phyloP scores from a whole-genome alignment of 2,113 vertebrate genomes.

The Chiloscyllium plagiosum region DNA sequence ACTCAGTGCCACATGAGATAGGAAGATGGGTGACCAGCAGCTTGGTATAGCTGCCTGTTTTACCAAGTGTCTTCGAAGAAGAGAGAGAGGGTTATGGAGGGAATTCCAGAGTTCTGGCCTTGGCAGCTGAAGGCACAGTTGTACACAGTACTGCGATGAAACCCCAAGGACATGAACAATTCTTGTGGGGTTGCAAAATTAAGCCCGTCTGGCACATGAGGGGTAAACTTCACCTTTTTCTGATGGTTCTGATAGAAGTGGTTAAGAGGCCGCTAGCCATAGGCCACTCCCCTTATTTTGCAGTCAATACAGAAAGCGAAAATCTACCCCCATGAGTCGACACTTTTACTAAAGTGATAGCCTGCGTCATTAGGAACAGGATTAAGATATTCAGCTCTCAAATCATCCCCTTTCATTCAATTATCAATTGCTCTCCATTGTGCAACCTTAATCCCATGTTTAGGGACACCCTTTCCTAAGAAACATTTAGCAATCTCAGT shows the following conservation, averaged over 20 bases:
- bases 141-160: background rate
- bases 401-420: background rate
- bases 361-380: background rate
- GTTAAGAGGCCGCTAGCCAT: background rate
- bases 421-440: background rate
- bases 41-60: too few species aligned
- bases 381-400: background rate
- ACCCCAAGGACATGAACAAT: background rate
- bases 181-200: background rate
- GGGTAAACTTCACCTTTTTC: background rate
- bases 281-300: background rate
- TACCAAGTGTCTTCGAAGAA: too few species aligned
- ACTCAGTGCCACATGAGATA: too few species aligned
- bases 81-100: too few species aligned
- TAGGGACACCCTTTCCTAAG: background rate
- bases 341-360: background rate
- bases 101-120: too few species aligned
- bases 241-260: background rate
- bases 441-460: background rate
- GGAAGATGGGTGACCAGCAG: too few species aligned
- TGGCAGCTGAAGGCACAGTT: too few species aligned
- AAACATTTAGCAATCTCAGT: background rate
- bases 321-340: background rate
- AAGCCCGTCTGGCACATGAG: background rate
- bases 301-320: background rate